Conservation (phyloP, 2,113 vertebrate species). For the Elephas maximus region DNA sequence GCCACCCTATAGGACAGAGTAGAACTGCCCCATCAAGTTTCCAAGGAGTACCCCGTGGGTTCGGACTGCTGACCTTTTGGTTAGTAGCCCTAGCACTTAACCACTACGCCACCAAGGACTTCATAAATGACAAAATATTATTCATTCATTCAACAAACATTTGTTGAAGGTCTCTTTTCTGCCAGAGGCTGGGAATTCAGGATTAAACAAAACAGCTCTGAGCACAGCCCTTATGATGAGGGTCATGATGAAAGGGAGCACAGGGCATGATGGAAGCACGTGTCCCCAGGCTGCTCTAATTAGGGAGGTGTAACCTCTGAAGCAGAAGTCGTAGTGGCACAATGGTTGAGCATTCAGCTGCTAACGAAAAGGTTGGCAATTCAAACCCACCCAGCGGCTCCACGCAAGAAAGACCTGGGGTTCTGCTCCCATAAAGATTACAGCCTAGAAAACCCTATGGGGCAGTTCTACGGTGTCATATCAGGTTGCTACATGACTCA, state of each 20-base stretch:
- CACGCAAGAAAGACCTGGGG: not conserved
- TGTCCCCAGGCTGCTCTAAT: not conserved
- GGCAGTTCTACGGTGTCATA: not conserved
- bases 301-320: no score
- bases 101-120: not conserved
- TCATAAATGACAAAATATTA: not conserved
- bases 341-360: not conserved
- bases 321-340: not conserved
- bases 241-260: not conserved
- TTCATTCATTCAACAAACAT: not conserved
- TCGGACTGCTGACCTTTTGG: no score
- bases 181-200: not conserved
- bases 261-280: not conserved
- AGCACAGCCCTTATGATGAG: fast-evolving
- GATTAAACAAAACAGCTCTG: not conserved
- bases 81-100: no score
- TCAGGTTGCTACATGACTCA: not conserved
- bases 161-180: not conserved
- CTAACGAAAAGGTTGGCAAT: not conserved
- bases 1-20: no score
- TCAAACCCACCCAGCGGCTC: not conserved
- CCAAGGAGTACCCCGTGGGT: no score
- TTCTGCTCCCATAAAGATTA: not conserved
- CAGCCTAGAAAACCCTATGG: not conserved
- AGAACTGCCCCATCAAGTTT: no score